Base-by-base conservation (phyloP, 2,113 vertebrate species). In the Blennius ocellaris region DNA sequence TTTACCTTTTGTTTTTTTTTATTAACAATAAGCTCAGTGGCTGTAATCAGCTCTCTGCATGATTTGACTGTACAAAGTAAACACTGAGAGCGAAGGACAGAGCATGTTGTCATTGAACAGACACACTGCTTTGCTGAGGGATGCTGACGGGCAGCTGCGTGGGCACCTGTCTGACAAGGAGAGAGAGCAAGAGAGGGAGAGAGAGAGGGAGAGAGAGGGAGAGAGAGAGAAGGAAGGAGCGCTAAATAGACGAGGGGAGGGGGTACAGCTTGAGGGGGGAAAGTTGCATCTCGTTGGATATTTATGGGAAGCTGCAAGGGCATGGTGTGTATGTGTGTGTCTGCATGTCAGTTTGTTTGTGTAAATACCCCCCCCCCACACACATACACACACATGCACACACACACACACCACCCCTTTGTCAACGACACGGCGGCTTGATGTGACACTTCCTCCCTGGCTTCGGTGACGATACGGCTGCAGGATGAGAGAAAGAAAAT, bases 111-210 rank as follows among this genome's bases (percentile, higher is more conserved):
- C 72, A 76, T 62, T 73, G 85, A 71, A 73, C 78, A 82, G 87
- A 88, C 73, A 77, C 69, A 74, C 67, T 36, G 69, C 69, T 64
- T 17, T 5, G 66, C 75, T 75, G 58, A 90, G 84, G 86, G 74
- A 81, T 56, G 90, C 87, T 92, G 83, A 89, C 67, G 81, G 92
- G 85, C 92, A 93, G 84, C 90, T 94, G 90, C 76, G 81, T 81
- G 82, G 91, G 84, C 91, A 94, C 93, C 93, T 93, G 87, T 86
- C 87, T 91, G 85, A 91, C 83, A 88, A 87, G 77, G 76, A 69
- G 70, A 66, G 70, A 72, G 60, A 75, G 80, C 72, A 81, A 47
- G 47, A 82, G 74, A 81, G 43, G 44, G 53, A 67, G 63, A 48
- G 70, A 73, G 72, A 48, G n/a, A n/a, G n/a, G n/a, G n/a, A n/a